Evolutionary conservation across 2,888 invertebrate genomes (phyloP).

Genomic region (Ophioninae sp.): DNA sequence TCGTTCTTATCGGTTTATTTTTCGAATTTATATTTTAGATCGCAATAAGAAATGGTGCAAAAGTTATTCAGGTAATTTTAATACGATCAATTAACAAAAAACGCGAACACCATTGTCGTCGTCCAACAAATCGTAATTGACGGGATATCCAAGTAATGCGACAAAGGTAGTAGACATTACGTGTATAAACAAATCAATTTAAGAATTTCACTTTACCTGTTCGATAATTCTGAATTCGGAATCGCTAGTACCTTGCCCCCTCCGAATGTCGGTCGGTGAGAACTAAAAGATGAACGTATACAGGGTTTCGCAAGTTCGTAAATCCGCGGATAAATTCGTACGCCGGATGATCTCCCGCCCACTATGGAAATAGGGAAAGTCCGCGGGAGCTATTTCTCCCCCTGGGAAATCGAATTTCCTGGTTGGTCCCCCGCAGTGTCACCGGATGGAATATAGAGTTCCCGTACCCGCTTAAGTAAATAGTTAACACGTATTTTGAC

Average conservation of each 20-base stretch:
- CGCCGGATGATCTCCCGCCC: conserved; percentile 23
- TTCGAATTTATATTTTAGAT: background rate
- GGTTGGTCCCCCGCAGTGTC: background rate
- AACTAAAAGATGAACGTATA: conserved; percentile 26
- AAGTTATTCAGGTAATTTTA: too few relatives aligned
- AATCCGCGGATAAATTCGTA: conserved; percentile 33
- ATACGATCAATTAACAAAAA: too few relatives aligned
- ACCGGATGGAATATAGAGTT: conserved; percentile 1
- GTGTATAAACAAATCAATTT: background rate
- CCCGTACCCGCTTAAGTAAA: background rate
- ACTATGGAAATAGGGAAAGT: conserved; percentile 1
- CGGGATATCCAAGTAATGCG: too few relatives aligned
- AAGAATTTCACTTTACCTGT: background rate
- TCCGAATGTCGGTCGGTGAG: background rate
- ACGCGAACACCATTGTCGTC: too few relatives aligned
- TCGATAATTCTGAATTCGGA: background rate
- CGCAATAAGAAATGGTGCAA: too few relatives aligned
- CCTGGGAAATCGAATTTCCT: conserved; percentile 43
- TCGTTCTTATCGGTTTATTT: background rate
- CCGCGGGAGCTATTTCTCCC: conserved; percentile 26
- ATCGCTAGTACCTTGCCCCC: background rate
- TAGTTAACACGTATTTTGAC: conserved; percentile 16
- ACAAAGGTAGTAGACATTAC: too few relatives aligned
- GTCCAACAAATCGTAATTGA: too few relatives aligned
- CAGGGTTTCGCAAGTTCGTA: conserved; percentile 28